phyloP scores from a whole-genome alignment of 2,113 vertebrate genomes.

The Vireo altiloquus region DNA sequence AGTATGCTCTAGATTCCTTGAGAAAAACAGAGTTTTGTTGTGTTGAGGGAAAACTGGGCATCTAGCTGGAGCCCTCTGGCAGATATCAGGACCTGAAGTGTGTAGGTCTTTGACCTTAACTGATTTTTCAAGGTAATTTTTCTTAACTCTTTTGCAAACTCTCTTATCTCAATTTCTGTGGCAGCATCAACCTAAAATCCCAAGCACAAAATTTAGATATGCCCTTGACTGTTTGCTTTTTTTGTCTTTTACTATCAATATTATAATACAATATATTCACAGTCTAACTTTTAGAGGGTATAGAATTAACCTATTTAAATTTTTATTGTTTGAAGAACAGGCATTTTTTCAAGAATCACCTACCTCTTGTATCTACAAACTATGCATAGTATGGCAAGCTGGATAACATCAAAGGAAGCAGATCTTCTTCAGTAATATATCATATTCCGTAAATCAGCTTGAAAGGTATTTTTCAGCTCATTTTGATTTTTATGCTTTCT shows the following conservation, averaged over 20 bases:
- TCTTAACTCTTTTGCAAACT: not conserved
- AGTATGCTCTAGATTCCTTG: not conserved
- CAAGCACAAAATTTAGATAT: not conserved
- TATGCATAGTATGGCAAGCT: not conserved
- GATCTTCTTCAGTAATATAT: constrained; percentile 11
- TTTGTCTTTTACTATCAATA: not conserved
- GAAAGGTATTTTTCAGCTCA: constrained; percentile 51
- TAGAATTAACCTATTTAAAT: constrained; percentile 23
- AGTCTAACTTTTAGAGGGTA: not conserved
- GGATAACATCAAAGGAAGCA: constrained; percentile 39
- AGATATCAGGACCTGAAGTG: not conserved
- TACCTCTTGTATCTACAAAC: not conserved
- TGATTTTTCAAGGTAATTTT: not conserved
- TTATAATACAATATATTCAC: not conserved
- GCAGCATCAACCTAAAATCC: not conserved
- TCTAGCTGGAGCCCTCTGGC: not conserved
- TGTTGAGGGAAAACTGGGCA: not conserved
- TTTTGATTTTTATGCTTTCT: constrained; percentile 61
- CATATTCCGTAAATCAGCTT: constrained; percentile 35
- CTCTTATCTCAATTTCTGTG: not conserved
- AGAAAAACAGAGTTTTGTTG: not conserved
- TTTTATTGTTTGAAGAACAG: not conserved
- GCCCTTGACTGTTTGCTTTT: not conserved
- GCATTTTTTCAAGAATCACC: constrained; percentile 7
- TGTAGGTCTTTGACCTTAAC: not conserved